A percentile compares a stretch with the other conserved stretches of the same genome.
These are phyloP conservation scores for Oryzias woworae DNA, from an alignment of 2,113 vertebrate genomes.

Conservation along the genomic window DNA sequence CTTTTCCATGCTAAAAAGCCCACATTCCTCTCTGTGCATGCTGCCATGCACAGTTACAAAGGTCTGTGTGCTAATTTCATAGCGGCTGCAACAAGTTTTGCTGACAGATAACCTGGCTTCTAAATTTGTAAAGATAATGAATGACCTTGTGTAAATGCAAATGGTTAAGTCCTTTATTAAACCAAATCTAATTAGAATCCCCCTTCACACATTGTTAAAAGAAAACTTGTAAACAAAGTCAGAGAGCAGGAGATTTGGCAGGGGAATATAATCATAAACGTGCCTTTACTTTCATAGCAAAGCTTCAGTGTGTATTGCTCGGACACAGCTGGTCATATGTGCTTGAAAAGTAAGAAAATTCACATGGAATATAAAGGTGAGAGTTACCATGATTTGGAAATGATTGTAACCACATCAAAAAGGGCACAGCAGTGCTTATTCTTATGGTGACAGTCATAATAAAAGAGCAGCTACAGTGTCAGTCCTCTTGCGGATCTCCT, in stretches of 20 bases:
- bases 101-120: slow-evolving; percentile 46
- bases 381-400: slow-evolving; percentile 8
- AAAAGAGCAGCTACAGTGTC: slow-evolving; percentile 1
- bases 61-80: background rate
- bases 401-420: slow-evolving; percentile 5
- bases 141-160: slow-evolving; percentile 66
- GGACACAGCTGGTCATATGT: slow-evolving; percentile 58
- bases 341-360: slow-evolving; percentile 57
- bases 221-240: slow-evolving; percentile 67
- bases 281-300: slow-evolving; percentile 63
- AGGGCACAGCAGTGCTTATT: slow-evolving; percentile 18
- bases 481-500: background rate
- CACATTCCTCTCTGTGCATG: background rate
- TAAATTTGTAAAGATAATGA: slow-evolving; percentile 54
- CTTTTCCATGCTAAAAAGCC: slow-evolving; percentile 2
- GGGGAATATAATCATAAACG: slow-evolving; percentile 63
- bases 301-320: slow-evolving; percentile 48
- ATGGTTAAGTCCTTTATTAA: slow-evolving; percentile 63
- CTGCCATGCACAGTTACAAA: slow-evolving; percentile 8
- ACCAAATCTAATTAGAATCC: slow-evolving; percentile 69
- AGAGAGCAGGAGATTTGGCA: slow-evolving; percentile 59
- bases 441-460: slow-evolving; percentile 8
- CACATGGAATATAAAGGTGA: slow-evolving; percentile 19
- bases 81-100: slow-evolving; percentile 35
- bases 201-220: slow-evolving; percentile 70